These are phyloP conservation scores for Neotragus pygmaeus DNA, from an alignment of 2,113 vertebrate species.

Conservation along the genomic window DNA sequence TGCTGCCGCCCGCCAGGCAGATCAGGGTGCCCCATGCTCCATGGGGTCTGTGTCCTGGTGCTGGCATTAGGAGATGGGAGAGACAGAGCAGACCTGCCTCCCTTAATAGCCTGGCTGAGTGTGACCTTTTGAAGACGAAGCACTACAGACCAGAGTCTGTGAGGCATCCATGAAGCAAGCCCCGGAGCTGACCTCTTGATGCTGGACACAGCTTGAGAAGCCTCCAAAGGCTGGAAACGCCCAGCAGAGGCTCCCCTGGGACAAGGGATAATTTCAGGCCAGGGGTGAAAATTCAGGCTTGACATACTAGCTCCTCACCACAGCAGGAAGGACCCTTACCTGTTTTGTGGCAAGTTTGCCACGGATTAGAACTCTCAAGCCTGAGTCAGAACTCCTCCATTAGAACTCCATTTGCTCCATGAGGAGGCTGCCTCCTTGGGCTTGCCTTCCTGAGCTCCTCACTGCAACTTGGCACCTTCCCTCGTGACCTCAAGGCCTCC, in stretches of 20 bases:
- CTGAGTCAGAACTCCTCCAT: background rate
- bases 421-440: background rate
- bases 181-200: background rate
- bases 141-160: background rate
- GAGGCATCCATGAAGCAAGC: background rate
- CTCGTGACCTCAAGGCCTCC: background rate
- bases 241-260: background rate
- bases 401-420: background rate
- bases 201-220: background rate
- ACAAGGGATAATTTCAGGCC: background rate
- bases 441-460: background rate
- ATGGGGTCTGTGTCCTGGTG: background rate
- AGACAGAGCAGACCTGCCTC: background rate
- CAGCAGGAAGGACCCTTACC: background rate
- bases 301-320: no score
- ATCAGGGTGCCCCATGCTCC: background rate
- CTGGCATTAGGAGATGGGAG: background rate
- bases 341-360: rapidly evolving
- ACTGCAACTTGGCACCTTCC: background rate
- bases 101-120: background rate
- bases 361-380: rapidly evolving
- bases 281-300: background rate
- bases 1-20: no score
- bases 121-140: background rate
- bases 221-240: background rate